Conservation (phyloP, 2,113 vertebrate species). For the Aegithalos caudatus region DNA sequence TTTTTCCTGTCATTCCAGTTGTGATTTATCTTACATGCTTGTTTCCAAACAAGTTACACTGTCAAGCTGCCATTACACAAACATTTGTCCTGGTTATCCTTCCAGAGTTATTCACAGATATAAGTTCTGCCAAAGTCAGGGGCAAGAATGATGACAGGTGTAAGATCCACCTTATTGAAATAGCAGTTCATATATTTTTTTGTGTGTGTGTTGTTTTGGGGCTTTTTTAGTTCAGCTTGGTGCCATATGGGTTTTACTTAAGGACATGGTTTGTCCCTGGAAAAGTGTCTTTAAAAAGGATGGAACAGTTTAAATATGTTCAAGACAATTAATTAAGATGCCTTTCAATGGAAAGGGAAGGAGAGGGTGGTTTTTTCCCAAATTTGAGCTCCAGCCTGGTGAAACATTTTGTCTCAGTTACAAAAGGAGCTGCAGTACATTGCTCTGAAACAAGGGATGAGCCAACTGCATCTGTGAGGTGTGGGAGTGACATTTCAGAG, state of each 20-base stretch:
- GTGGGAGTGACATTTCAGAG: slow-evolving; percentile 66
- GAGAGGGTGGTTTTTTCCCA: not conserved
- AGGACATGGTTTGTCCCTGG: not conserved
- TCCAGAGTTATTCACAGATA: not conserved
- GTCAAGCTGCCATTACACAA: not conserved
- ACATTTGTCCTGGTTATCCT: not conserved
- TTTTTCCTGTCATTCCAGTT: not conserved
- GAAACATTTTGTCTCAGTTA: slow-evolving; percentile 45
- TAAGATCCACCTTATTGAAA: not conserved
- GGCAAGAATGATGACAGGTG: not conserved
- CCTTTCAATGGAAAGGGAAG: not conserved
- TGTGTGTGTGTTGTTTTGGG: not conserved
- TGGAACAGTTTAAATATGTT: not conserved
- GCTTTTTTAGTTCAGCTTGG: not conserved
- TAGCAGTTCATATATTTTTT: rapidly evolving
- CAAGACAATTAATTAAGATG: not conserved
- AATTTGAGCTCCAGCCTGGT: not conserved
- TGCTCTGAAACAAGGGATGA: slow-evolving; percentile 17
- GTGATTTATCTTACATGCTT: not conserved
- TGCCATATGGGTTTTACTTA: not conserved
- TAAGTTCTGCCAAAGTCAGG: not conserved
- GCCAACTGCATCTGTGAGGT: slow-evolving; percentile 55
- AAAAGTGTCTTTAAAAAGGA: not conserved
- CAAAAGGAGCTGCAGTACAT: slow-evolving; percentile 31
- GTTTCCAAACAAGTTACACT: not conserved